A percentile compares a stretch with the other conserved stretches of the same genome.
Evolutionary conservation across 2,888 invertebrate genomes (phyloP).

Genomic region (Perizoma affinitatum): DNA sequence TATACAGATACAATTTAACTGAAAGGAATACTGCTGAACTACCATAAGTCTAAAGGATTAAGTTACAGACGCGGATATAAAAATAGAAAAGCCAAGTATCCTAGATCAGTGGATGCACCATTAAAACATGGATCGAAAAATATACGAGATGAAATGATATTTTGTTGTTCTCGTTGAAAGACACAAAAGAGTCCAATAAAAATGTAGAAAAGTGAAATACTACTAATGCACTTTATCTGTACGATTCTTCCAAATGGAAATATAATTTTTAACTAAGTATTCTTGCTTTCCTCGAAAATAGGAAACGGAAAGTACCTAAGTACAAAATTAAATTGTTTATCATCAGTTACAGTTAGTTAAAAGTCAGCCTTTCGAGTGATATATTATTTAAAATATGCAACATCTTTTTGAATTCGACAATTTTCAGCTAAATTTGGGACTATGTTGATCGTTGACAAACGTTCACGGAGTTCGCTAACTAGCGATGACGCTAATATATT

Average conservation of each 20-base stretch:
- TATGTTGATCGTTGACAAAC: too few relatives aligned
- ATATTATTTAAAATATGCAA: conserved; percentile 2
- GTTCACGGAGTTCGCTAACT: too few relatives aligned
- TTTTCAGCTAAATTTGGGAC: conserved; percentile 10
- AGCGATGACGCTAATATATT: too few relatives aligned
- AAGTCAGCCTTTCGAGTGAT: conserved; percentile 24
- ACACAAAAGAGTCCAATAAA: neutral
- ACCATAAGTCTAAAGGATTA: conserved; percentile 56
- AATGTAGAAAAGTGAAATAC: neutral
- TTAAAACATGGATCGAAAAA: conserved; percentile 73
- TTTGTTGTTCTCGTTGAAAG: conserved; percentile 12
- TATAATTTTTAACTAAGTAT: neutral
- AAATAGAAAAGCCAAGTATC: conserved; percentile 82
- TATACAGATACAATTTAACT: conserved; percentile 64
- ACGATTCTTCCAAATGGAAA: too few relatives aligned
- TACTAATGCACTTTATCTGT: conserved; percentile 9
- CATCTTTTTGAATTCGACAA: neutral
- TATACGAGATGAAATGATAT: conserved; percentile 61
- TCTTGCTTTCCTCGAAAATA: neutral
- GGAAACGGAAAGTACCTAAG: neutral
- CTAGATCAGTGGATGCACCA: conserved; percentile 65
- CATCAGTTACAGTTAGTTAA: conserved; percentile 12
- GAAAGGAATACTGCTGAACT: conserved; percentile 71
- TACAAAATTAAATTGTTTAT: neutral
- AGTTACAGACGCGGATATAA: conserved; percentile 72